Evolutionary conservation across 2,113 vertebrate genomes (phyloP).

Genomic region (Perca schrenkii): DNA sequence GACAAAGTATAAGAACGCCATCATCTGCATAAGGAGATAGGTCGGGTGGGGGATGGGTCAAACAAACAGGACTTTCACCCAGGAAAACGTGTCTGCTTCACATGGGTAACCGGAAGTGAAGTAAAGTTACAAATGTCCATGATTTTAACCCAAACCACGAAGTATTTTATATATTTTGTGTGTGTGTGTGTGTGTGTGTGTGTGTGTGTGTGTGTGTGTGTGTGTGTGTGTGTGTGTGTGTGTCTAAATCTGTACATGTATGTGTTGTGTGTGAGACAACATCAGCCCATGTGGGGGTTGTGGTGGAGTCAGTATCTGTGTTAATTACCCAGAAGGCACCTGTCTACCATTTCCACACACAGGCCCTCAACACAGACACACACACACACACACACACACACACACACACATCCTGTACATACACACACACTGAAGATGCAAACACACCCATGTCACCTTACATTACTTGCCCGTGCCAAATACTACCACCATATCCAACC

Average conservation of each 20-base stretch:
- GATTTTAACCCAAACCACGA: too few species aligned
- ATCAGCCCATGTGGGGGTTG: conserved; percentile 50
- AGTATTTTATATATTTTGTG: background rate
- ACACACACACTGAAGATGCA: conserved; percentile 29
- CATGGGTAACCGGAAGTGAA: too few species aligned
- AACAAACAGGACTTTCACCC: too few species aligned
- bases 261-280: conserved; percentile 21
- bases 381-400: background rate
- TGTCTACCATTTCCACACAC: conserved; percentile 66
- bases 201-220: conserved; percentile 23
- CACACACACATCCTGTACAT: background rate
- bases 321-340: conserved; percentile 75
- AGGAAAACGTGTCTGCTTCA: too few species aligned
- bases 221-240: background rate
- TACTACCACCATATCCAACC: conserved; percentile 12
- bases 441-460: conserved; percentile 50
- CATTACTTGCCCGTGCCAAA: conserved; percentile 28
- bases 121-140: too few species aligned
- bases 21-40: too few species aligned
- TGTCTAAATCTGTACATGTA: background rate
- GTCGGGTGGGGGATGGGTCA: too few species aligned
- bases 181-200: conserved; percentile 15
- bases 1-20: too few species aligned
- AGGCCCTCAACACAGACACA: conserved; percentile 13
- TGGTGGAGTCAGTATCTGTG: conserved; percentile 61